Evolutionary conservation across 2,113 vertebrate genomes (phyloP), one percentile per base, ranked within the genome.

Genomic region (Tragulus kanchil): DNA sequence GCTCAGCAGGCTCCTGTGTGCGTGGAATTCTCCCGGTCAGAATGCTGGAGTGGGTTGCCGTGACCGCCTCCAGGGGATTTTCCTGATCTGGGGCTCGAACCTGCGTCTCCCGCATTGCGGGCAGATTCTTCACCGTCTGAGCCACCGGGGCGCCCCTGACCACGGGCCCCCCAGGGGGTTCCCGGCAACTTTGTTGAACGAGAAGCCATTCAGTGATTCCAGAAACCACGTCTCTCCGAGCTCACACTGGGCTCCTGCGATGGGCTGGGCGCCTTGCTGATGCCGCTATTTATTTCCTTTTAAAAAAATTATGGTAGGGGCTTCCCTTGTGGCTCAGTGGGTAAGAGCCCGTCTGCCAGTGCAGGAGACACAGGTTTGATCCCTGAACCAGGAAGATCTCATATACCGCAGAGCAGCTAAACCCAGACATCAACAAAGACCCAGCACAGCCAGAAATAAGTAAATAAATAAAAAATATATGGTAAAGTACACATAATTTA

Each of bases 231-330:
- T n/a, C 5, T 73, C 4, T 45, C 25, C 52, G 78, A 14, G 61
- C n/a, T 58, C 90, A 10, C 12, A 0, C 3, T 0, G 19, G 61
- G 69, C 5, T 14, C 61, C 6, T 56, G 48, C 0, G 14, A 3
- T 0, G 0, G 42, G 62, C 86, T 48, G 48, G 61, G 7, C 0
- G 0, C 26, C 28, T 50, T 0, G 4, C 16, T 13, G 42, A 78
- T 62, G 59, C 36, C 21, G 50, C 45, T 64, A 17, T 83, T 67
- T 65, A 42, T 3, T 69, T 42, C 52, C 21, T 50, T 69, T 81
- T 64, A 5, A 25, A 45, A 79, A 65, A 64, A 8, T n/a, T 91
- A 26, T 36, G 36, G 36, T 36, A 36, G 36, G 36, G 36, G 36
- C 36, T 36, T 36, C 36, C 36, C 36, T 36, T 36, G 36, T 36